phyloP scores from a whole-genome alignment of 2,113 vertebrate species.

The Amphilophus citrinellus region DNA sequence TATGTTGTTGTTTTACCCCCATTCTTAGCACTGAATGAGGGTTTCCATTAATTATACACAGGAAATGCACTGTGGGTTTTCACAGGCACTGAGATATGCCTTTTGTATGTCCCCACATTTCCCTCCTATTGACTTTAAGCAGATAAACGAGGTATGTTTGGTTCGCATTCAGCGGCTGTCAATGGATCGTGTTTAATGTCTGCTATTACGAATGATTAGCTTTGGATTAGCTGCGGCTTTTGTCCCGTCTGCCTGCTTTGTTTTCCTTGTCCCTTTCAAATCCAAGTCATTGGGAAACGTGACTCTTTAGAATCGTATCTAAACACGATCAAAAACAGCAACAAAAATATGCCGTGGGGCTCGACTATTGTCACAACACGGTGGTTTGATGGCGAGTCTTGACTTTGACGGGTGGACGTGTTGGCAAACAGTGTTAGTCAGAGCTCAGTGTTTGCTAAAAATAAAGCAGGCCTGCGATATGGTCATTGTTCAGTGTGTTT shows the following conservation, averaged over 20 bases:
- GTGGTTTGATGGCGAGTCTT: conserved; percentile 19
- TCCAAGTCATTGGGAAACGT: conserved; percentile 50
- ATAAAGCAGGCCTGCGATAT: conserved; percentile 9
- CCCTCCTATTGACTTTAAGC: conserved; percentile 53
- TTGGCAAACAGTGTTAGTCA: conserved; percentile 30
- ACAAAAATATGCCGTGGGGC: not conserved
- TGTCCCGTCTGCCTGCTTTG: conserved; percentile 47
- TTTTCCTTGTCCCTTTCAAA: conserved; percentile 41
- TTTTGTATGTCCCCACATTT: conserved; percentile 41
- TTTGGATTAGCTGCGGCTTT: conserved; percentile 68
- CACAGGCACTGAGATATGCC: conserved; percentile 31
- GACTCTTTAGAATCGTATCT: conserved; percentile 35
- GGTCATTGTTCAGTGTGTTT: conserved; percentile 21
- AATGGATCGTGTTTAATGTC: conserved; percentile 62
- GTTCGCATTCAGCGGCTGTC: conserved; percentile 53
- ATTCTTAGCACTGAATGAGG: conserved; percentile 33
- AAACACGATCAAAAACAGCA: conserved; percentile 22
- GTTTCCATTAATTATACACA: conserved; percentile 52
- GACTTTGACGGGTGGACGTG: conserved; percentile 33
- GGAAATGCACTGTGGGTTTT: conserved; percentile 40
- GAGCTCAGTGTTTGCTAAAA: not conserved
- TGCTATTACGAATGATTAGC: conserved; percentile 71
- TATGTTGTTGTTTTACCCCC: conserved; percentile 37
- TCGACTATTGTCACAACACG: not conserved
- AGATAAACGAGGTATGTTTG: conserved; percentile 58